A percentile compares a stretch with the other conserved stretches of the same genome.
Evolutionary conservation across 2,113 vertebrate genomes (phyloP).

Genomic region (Daphoenositta chrysoptera): DNA sequence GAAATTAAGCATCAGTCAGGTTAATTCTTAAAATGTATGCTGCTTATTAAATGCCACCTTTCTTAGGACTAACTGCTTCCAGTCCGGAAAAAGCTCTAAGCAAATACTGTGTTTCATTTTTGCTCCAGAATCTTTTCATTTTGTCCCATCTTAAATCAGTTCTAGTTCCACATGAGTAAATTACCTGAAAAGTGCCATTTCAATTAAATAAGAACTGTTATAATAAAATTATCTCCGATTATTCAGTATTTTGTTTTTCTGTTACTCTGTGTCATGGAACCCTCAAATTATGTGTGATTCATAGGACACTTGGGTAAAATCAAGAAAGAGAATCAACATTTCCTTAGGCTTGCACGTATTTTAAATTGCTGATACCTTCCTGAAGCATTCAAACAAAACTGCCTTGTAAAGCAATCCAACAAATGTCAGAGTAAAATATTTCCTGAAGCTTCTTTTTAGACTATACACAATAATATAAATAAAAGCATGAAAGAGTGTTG

Average conservation of each 20-base stretch:
- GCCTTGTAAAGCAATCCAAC: background rate
- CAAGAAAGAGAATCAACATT: background rate
- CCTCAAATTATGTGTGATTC: background rate
- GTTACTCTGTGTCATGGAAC: background rate
- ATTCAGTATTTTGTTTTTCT: background rate
- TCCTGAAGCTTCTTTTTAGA: background rate
- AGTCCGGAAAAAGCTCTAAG: background rate
- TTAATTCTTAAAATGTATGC: background rate
- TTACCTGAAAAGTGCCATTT: background rate
- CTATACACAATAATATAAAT: background rate
- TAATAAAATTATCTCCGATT: background rate
- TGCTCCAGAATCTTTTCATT: background rate
- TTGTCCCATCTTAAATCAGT: background rate
- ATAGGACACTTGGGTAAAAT: background rate
- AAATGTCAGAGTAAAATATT: background rate
- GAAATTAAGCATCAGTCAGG: background rate
- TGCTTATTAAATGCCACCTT: background rate
- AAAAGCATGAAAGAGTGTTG: background rate
- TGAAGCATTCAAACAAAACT: background rate
- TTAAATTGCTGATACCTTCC: background rate
- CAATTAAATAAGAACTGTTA: background rate
- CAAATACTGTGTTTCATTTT: background rate
- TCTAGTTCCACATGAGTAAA: background rate
- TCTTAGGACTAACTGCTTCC: background rate
- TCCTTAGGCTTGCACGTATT: background rate